Conservation (phyloP, 2,113 vertebrate genomes). For the Balaenoptera acutorostrata region DNA sequence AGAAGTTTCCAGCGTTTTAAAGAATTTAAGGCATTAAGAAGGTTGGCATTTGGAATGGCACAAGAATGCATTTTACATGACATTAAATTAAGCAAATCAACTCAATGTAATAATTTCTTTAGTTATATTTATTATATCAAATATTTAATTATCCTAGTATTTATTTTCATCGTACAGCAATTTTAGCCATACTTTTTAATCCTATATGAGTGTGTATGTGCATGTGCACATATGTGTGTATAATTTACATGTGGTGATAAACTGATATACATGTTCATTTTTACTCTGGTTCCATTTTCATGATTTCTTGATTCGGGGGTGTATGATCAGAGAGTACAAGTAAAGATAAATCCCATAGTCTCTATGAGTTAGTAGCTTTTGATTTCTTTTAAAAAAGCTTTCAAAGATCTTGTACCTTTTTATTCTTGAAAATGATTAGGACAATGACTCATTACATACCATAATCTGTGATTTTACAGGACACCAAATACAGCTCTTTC, state of each 20-base stretch:
- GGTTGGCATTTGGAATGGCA: neutral
- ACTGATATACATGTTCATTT: neutral
- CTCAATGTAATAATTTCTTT: neutral
- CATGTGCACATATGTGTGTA: fast-evolving
- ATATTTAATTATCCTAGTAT: neutral
- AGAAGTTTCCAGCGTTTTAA: neutral
- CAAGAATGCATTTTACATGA: neutral
- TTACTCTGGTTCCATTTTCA: neutral
- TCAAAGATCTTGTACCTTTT: neutral
- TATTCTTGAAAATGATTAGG: slow-evolving; percentile 39
- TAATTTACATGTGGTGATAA: neutral
- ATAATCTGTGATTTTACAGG: slow-evolving; percentile 98
- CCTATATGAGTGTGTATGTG: neutral
- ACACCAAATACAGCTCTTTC: slow-evolving; percentile 98
- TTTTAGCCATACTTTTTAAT: neutral
- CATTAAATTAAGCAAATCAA: neutral
- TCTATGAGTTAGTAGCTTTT: neutral
- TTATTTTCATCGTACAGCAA: neutral
- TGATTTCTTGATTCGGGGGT: neutral
- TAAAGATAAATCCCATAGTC: neutral
- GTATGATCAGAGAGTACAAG: neutral
- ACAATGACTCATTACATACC: slow-evolving; percentile 84
- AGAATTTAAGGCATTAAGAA: neutral
- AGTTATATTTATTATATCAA: neutral
- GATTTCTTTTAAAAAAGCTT: slow-evolving; percentile 15